Percentiles rank a stretch among this genome's conserved stretches.
These are phyloP conservation scores for Mamestra configurata DNA, from an alignment of 1,140 invertebrate species.

Conservation along the genomic window DNA sequence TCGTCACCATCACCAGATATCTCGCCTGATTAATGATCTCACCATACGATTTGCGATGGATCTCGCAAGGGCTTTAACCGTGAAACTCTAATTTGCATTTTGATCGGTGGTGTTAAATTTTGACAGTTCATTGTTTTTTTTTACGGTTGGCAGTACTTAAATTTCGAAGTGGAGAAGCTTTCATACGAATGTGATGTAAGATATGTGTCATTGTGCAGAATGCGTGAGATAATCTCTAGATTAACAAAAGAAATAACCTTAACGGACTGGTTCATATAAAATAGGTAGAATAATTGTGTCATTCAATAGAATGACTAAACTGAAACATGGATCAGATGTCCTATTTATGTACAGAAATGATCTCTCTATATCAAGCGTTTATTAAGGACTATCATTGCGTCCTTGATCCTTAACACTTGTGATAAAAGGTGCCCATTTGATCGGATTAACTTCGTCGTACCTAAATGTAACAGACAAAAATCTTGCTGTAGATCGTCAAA, in stretches of 20 bases:
- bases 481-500: no score
- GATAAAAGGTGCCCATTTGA: no score
- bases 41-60: conserved; percentile 67
- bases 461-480: no score
- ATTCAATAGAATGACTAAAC: not conserved
- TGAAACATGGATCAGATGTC: not conserved
- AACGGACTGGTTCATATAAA: not conserved
- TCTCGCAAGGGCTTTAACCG: conserved; percentile 21
- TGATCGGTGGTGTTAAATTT: not conserved
- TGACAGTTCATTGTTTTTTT: conserved; percentile 32
- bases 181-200: no score
- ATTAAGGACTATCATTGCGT: no score
- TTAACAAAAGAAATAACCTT: not conserved
- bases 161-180: not conserved
- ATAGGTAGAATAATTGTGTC: not conserved
- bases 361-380: no score
- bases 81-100: not conserved
- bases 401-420: no score
- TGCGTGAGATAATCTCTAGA: not conserved
- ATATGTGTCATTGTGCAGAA: not conserved
- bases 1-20: conserved; percentile 69
- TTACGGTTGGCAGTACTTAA: not conserved
- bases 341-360: no score
- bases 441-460: no score
- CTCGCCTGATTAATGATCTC: conserved; percentile 81